These are phyloP conservation scores for Hypena proboscidalis DNA, from an alignment of 2,888 invertebrate genomes.

Conservation along the genomic window DNA sequence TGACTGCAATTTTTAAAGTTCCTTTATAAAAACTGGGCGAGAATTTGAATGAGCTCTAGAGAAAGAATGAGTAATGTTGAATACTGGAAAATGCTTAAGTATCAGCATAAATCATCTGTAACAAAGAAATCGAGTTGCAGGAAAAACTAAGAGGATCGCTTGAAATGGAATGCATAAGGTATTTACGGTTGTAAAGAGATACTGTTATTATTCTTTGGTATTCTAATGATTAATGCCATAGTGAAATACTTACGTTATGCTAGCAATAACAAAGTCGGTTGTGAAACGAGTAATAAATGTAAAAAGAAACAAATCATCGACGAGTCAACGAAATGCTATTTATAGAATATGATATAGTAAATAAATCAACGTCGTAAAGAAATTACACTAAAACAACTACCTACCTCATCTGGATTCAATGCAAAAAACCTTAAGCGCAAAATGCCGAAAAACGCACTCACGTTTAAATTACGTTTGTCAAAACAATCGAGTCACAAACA, in stretches of 20 bases:
- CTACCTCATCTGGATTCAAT: too few species aligned
- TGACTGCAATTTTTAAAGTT: conserved; percentile 31
- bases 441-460: not conserved
- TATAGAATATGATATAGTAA: too few species aligned
- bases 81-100: conserved; percentile 55
- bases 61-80: conserved; percentile 51
- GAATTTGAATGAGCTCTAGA: conserved; percentile 41
- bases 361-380: too few species aligned
- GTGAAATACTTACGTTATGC: conserved; percentile 5
- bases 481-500: conserved; percentile 46
- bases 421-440: too few species aligned
- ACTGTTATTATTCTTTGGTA: conserved; percentile 24
- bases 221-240: conserved; percentile 10
- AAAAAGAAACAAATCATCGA: not conserved
- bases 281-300: too few species aligned
- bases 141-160: conserved; percentile 42
- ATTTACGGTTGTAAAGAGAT: conserved; percentile 29
- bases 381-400: too few species aligned
- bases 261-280: too few species aligned
- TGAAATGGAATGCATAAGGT: conserved; percentile 43
- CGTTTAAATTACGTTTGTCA: conserved; percentile 33
- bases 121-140: conserved; percentile 54
- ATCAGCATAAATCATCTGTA: conserved; percentile 59
- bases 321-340: too few species aligned
- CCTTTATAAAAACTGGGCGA: conserved; percentile 30